phyloP scores from a whole-genome alignment of 2,113 vertebrate species.

The Coryphaenoides rupestris region DNA sequence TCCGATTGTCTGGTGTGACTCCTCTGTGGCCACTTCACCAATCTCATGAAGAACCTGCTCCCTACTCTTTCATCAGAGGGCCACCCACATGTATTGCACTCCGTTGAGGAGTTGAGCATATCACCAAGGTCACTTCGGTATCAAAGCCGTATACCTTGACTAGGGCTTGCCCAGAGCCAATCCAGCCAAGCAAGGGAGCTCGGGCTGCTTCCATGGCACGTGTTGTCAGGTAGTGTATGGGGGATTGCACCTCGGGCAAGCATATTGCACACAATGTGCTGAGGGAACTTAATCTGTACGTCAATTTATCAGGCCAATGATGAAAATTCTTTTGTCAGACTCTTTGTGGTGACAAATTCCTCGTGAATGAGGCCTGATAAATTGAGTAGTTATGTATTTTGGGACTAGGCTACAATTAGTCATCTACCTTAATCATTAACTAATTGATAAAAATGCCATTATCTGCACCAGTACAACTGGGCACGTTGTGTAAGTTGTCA shows the following conservation, averaged over 20 bases:
- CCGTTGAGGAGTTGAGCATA: constrained; percentile 54
- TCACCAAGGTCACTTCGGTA: constrained; percentile 89
- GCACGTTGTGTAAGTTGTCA: too few relatives aligned
- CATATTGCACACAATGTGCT: not conserved
- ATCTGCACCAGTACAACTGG: too few relatives aligned
- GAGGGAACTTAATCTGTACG: not conserved
- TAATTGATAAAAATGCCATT: too few relatives aligned
- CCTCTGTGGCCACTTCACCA: not conserved
- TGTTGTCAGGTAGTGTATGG: constrained; percentile 46
- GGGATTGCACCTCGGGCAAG: constrained; percentile 71
- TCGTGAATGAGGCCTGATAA: constrained; percentile 61
- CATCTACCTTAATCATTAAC: too few relatives aligned
- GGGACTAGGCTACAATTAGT: not conserved
- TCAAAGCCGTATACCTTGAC: constrained; percentile 88
- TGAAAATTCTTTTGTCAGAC: constrained; percentile 41
- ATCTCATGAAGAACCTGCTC: constrained; percentile 50
- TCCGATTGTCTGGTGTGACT: not conserved
- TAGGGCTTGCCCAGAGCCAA: constrained; percentile 67
- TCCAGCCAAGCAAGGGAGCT: constrained; percentile 57
- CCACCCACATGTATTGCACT: constrained; percentile 49
- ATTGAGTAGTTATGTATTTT: not conserved
- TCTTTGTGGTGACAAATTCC: constrained; percentile 63
- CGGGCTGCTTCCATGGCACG: constrained; percentile 16
- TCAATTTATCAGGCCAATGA: constrained; percentile 39
- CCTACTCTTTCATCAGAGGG: constrained; percentile 71